Evolutionary conservation across 2,797 vertebrate genomes (phyloP).

Genomic region (Channa striata): DNA sequence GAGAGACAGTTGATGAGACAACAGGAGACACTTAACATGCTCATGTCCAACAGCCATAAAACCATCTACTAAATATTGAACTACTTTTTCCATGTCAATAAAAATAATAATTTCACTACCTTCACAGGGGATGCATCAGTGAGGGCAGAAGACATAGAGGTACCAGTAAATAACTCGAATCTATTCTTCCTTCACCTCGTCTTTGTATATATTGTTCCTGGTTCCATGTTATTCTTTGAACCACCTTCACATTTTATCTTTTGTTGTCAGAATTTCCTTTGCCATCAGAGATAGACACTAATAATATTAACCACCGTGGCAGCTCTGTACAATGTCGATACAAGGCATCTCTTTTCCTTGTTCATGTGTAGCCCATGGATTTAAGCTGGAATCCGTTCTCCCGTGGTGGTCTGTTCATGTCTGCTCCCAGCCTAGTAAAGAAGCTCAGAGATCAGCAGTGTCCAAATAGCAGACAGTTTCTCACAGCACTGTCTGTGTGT

Average conservation of each 20-base stretch:
- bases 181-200: not conserved
- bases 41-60: constrained; percentile 32
- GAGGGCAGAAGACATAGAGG: constrained; percentile 73
- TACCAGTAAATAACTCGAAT: constrained; percentile 17
- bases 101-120: constrained; percentile 5
- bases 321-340: not conserved
- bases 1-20: constrained; percentile 15
- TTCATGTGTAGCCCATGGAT: constrained; percentile 76
- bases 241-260: not conserved
- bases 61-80: constrained; percentile 61
- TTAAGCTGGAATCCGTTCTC: constrained; percentile 82
- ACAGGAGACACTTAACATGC: constrained; percentile 25
- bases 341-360: not conserved
- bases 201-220: not conserved
- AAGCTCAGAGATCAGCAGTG: constrained; percentile 66
- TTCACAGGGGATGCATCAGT: constrained; percentile 74
- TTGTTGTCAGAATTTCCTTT: not conserved
- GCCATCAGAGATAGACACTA: not conserved
- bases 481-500: constrained; percentile 90
- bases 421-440: constrained; percentile 78
- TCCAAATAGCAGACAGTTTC: constrained; percentile 83
- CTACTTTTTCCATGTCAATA: constrained; percentile 3
- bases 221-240: not conserved
- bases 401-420: constrained; percentile 76
- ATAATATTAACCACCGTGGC: not conserved